phyloP scores from a whole-genome alignment of 2,888 invertebrate species.

The Tinea trinotella region DNA sequence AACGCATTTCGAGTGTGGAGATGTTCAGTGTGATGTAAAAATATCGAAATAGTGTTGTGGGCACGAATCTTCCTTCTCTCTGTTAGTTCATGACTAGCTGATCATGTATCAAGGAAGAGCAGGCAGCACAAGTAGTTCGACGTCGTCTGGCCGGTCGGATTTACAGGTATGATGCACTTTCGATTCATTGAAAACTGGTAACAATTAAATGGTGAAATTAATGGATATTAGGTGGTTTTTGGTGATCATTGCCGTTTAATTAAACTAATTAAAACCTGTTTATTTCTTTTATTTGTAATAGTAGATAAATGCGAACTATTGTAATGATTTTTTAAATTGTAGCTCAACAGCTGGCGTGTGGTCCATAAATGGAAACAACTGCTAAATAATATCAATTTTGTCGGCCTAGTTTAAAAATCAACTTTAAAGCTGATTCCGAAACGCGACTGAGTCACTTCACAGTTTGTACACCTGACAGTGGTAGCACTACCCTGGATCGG shows the following conservation, averaged over 20 bases:
- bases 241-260: neutral
- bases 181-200: neutral
- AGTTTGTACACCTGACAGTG: too few relatives aligned
- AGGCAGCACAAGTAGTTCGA: constrained; percentile 48
- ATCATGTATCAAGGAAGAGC: constrained; percentile 41
- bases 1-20: neutral
- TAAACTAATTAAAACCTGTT: neutral
- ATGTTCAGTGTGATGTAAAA: neutral
- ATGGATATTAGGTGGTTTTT: neutral
- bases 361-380: too few relatives aligned
- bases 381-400: too few relatives aligned
- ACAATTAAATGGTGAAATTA: neutral
- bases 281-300: neutral
- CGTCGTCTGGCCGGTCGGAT: constrained; percentile 57
- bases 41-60: neutral
- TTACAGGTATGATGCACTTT: constrained; percentile 41
- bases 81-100: neutral
- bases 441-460: too few relatives aligned
- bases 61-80: neutral
- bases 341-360: too few relatives aligned
- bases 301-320: too few relatives aligned
- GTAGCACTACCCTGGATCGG: too few relatives aligned
- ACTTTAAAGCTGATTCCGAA: too few relatives aligned
- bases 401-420: too few relatives aligned
- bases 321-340: too few relatives aligned